Conservation (phyloP, 1,140 invertebrate species). For the Leptestheria dahalacensis region DNA sequence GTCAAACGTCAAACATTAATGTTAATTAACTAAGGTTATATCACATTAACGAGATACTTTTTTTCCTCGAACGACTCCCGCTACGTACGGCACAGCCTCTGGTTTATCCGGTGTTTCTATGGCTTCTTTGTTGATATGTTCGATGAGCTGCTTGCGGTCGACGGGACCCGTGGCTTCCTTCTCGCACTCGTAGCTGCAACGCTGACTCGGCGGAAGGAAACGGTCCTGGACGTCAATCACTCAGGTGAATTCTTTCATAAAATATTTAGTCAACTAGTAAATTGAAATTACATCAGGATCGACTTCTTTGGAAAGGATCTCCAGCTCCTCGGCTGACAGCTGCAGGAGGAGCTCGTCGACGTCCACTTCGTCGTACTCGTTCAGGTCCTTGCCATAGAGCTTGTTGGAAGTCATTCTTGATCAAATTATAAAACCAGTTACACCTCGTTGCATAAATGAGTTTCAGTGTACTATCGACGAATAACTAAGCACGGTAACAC, state of each 20-base stretch:
- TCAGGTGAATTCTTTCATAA: conserved; percentile 2
- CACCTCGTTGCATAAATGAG: neutral
- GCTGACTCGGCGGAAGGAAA: conserved; percentile 85
- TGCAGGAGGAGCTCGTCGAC: conserved; percentile 90
- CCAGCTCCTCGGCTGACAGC: conserved; percentile 87
- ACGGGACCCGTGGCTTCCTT: conserved; percentile 90
- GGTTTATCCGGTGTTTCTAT: conserved; percentile 94
- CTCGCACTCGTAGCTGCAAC: conserved; percentile 87
- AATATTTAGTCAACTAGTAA: conserved; percentile 7
- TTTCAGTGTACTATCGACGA: too few relatives aligned
- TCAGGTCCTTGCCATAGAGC: conserved; percentile 81
- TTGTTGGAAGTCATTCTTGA: conserved; percentile 59
- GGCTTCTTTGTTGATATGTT: conserved; percentile 95
- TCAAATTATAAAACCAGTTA: conserved; percentile 1
- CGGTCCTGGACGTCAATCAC: conserved; percentile 64
- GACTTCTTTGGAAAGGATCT: conserved; percentile 93
- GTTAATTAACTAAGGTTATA: too few relatives aligned
- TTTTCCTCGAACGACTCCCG: conserved; percentile 77
- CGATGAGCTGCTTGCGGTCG: conserved; percentile 88
- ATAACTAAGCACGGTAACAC: neutral
- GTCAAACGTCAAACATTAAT: too few relatives aligned
- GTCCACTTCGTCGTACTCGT: conserved; percentile 88
- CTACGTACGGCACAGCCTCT: conserved; percentile 81
- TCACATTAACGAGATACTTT: too few relatives aligned
- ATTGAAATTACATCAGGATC: conserved; percentile 88